Percentiles rank a stretch among this genome's conserved stretches.
Evolutionary conservation across 2,888 invertebrate genomes (phyloP).

Genomic region (Dicranocentrus wangi): DNA sequence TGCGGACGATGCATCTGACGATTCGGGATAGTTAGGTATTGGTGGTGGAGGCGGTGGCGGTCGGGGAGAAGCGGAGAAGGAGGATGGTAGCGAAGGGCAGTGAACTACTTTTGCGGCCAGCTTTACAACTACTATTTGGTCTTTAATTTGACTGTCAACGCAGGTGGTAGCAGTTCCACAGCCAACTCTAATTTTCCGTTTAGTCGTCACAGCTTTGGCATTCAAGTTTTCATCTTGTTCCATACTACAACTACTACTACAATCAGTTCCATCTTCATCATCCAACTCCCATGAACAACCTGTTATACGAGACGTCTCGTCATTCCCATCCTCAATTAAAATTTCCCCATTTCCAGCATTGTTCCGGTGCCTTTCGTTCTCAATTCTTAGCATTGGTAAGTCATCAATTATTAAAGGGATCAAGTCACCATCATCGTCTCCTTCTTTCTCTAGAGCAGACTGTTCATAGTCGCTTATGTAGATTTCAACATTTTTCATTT

Average conservation of each 20-base stretch:
- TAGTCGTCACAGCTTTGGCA: not conserved
- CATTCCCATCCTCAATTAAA: conserved; percentile 25
- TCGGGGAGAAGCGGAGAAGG: conserved; percentile 41
- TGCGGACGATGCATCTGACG: conserved; percentile 51
- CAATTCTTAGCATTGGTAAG: conserved; percentile 22
- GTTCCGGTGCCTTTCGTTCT: not conserved
- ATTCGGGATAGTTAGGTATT: conserved; percentile 58
- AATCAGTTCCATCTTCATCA: conserved; percentile 57
- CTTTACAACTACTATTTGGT: conserved; percentile 56
- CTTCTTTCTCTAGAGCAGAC: not conserved
- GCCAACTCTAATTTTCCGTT: conserved; percentile 44
- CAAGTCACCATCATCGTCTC: conserved; percentile 24
- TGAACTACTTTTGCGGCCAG: conserved; percentile 62
- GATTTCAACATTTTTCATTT: conserved; percentile 58
- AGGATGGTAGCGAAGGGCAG: conserved; percentile 46
- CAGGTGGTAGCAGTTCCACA: conserved; percentile 33
- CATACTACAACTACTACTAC: conserved; percentile 50
- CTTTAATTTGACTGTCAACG: conserved; percentile 43
- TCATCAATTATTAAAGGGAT: conserved; percentile 53
- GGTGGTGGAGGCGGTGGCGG: conserved; percentile 64
- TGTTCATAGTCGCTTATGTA: conserved; percentile 42
- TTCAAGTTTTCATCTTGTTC: conserved; percentile 5
- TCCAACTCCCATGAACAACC: conserved; percentile 62
- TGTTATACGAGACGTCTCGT: conserved; percentile 56
- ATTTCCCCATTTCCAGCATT: not conserved